Conservation (phyloP, 2,797 vertebrate species). For the Sebastes diaconus region DNA sequence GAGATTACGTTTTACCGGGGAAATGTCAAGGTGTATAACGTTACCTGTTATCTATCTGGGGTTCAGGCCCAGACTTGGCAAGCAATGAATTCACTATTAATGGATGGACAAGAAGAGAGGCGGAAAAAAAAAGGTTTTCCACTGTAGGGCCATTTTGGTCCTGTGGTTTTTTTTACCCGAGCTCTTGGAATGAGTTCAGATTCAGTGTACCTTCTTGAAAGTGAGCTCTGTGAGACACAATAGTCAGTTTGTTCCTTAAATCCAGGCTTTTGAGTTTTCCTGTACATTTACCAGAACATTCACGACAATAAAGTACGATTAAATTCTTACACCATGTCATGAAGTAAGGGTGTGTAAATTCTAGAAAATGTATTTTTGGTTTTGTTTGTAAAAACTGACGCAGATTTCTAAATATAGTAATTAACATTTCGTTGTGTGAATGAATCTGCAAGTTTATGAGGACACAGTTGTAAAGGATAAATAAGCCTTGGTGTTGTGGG, state of each 20-base stretch:
- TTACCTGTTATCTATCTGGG: constrained; percentile 66
- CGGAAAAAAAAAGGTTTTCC: constrained; percentile 25
- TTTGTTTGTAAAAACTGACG: background rate
- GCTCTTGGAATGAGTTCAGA: constrained; percentile 52
- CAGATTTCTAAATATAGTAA: background rate
- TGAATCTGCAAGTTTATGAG: constrained; percentile 5
- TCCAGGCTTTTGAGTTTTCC: background rate
- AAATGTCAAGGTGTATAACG: constrained; percentile 70
- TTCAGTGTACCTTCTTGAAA: constrained; percentile 43
- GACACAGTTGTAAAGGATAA: background rate
- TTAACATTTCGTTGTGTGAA: background rate
- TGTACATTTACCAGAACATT: constrained; percentile 7
- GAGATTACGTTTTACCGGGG: constrained; percentile 60
- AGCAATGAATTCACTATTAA: constrained; percentile 69
- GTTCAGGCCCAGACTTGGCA: constrained; percentile 61
- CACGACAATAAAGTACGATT: background rate
- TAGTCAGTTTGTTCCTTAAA: constrained; percentile 55
- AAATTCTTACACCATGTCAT: background rate
- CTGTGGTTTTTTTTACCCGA: constrained; percentile 16
- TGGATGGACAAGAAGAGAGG: constrained; percentile 52
- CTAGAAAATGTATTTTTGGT: background rate
- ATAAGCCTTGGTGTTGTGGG: constrained; percentile 8
- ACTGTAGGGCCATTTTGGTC: constrained; percentile 41
- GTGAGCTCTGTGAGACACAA: constrained; percentile 54
- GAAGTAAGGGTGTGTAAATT: too few species aligned